A percentile compares a stretch with the other conserved stretches of the same genome.
phyloP scores from a whole-genome alignment of 2,888 invertebrate genomes.

The Pachliopta kotzebuea region DNA sequence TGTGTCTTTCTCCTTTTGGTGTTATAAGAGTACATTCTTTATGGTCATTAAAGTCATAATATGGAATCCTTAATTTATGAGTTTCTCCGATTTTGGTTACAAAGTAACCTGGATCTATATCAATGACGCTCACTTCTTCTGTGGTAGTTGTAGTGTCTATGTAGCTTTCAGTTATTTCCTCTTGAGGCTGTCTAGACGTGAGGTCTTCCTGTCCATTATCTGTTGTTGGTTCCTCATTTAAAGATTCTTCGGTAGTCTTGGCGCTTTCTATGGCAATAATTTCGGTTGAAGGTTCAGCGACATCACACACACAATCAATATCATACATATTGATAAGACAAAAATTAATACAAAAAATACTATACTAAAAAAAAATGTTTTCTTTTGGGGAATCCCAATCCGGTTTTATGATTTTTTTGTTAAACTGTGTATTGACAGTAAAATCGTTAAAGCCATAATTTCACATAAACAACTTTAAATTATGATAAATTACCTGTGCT shows the following conservation, averaged over 20 bases:
- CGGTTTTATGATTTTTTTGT: too few relatives aligned
- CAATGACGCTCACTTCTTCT: conserved; percentile 24
- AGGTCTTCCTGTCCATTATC: neutral
- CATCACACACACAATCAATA: neutral
- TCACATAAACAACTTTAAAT: too few relatives aligned
- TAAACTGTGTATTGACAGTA: too few relatives aligned
- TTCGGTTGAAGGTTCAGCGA: conserved; percentile 1
- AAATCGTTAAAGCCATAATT: too few relatives aligned
- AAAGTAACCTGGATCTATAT: conserved; percentile 30
- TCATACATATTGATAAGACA: too few relatives aligned
- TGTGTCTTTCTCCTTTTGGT: conserved; percentile 42
- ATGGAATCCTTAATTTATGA: conserved; percentile 40
- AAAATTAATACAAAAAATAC: too few relatives aligned
- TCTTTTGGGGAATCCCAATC: too few relatives aligned
- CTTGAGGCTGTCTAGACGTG: neutral
- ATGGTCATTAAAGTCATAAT: conserved; percentile 29
- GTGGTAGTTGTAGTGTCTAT: conserved; percentile 11
- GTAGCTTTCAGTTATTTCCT: conserved; percentile 11
- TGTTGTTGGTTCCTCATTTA: conserved; percentile 13
- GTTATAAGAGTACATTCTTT: conserved; percentile 53
- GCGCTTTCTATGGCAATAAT: neutral
- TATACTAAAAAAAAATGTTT: too few relatives aligned
- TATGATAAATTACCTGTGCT: too few relatives aligned
- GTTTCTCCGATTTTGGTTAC: conserved; percentile 32
- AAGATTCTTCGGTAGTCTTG: conserved; percentile 12